Evolutionary conservation across 2,888 invertebrate species (phyloP).

Genomic region (Spodoptera exigua): DNA sequence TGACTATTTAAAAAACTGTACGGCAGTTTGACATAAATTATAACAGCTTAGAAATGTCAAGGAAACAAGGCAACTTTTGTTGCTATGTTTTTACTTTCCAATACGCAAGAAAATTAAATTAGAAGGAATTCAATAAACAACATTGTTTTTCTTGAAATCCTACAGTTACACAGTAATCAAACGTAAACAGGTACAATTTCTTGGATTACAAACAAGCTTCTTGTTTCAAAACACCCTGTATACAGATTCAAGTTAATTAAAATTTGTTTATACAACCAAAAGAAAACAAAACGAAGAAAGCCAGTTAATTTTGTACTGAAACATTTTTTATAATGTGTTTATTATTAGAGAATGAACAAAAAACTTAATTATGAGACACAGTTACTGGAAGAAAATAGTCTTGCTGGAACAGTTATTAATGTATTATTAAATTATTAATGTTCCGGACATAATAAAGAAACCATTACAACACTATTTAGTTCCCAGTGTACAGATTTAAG

Average conservation of each 20-base stretch:
- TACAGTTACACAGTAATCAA: conserved; percentile 25
- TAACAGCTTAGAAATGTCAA: not conserved
- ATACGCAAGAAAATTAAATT: conserved; percentile 10
- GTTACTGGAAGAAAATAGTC: not conserved
- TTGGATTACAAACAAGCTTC: conserved; percentile 52
- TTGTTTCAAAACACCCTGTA: conserved; percentile 54
- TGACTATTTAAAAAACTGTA: too few species aligned
- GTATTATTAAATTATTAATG: too few species aligned
- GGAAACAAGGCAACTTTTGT: too few species aligned
- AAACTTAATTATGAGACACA: not conserved
- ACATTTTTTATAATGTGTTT: conserved; percentile 19
- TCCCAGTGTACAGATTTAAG: too few species aligned
- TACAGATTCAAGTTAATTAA: conserved; percentile 59
- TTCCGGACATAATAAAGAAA: too few species aligned
- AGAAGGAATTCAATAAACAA: conserved; percentile 22
- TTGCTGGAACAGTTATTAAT: not conserved
- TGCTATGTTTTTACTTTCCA: too few species aligned
- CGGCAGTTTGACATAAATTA: too few species aligned
- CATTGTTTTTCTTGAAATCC: conserved; percentile 34
- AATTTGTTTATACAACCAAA: conserved; percentile 52
- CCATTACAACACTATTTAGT: too few species aligned
- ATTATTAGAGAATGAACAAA: conserved; percentile 10
- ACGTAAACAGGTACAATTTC: conserved; percentile 43
- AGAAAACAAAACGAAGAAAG: conserved; percentile 38
- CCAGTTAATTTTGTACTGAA: conserved; percentile 15